phyloP scores from a whole-genome alignment of 2,888 invertebrate genomes.

The Thera britannica region DNA sequence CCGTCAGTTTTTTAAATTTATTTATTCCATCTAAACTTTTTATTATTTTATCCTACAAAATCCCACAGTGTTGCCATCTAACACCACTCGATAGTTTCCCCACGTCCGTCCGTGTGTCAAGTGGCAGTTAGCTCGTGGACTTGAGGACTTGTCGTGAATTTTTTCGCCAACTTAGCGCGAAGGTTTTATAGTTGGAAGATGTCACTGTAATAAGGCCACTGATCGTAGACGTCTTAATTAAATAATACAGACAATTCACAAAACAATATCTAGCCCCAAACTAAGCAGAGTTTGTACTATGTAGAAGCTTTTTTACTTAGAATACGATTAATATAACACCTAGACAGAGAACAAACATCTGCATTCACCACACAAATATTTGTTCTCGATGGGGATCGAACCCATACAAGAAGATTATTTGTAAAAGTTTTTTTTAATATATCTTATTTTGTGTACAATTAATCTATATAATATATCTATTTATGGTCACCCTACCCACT shows the following conservation, averaged over 20 bases:
- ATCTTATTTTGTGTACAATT: too few species aligned
- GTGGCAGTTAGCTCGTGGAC: conserved; percentile 27
- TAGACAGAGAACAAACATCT: too few species aligned
- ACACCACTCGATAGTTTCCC: conserved; percentile 31
- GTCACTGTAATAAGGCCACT: background rate
- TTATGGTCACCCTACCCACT: conserved; percentile 31
- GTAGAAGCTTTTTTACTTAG: too few species aligned
- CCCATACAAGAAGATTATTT: background rate
- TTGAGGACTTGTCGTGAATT: conserved; percentile 12
- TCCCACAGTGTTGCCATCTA: conserved; percentile 4
- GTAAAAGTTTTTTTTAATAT: background rate
- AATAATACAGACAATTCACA: too few species aligned
- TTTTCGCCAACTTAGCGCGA: conserved; percentile 16
- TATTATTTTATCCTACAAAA: background rate
- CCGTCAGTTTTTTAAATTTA: too few species aligned
- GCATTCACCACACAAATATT: too few species aligned
- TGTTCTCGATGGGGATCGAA: too few species aligned
- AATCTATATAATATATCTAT: too few species aligned
- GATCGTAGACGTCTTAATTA: background rate
- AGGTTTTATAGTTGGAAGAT: conserved; percentile 11
- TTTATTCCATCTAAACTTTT: background rate
- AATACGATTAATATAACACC: too few species aligned
- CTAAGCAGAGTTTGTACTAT: too few species aligned
- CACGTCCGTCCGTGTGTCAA: conserved; percentile 30
- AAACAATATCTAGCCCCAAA: too few species aligned